phyloP scores from a whole-genome alignment of 1,140 invertebrate species.

The Danaus plexippus region DNA sequence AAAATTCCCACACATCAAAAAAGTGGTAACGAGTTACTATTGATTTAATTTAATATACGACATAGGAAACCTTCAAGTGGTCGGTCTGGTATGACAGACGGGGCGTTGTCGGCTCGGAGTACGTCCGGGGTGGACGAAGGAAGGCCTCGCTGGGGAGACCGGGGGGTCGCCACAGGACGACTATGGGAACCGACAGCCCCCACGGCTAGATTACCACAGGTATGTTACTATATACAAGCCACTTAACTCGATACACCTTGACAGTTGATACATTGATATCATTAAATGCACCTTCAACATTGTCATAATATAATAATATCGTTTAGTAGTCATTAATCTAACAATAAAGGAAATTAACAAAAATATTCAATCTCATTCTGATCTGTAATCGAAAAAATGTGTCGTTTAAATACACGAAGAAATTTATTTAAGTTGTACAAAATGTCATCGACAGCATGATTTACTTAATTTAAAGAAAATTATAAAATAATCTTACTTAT shows the following conservation, averaged over 20 bases:
- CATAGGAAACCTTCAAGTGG: slow-evolving; percentile 30
- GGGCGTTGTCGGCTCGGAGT: slow-evolving; percentile 49
- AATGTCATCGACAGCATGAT: no score
- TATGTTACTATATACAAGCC: slow-evolving; percentile 20
- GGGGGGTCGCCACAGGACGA: slow-evolving; percentile 74
- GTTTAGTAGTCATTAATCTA: no score
- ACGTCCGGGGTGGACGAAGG: slow-evolving; percentile 72
- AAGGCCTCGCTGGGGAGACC: slow-evolving; percentile 78
- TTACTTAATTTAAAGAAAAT: no score
- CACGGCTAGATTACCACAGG: slow-evolving; percentile 61
- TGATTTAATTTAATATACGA: slow-evolving; percentile 9
- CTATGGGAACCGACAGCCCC: slow-evolving; percentile 77
- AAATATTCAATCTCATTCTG: no score
- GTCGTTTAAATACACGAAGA: no score
- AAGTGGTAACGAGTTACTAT: slow-evolving; percentile 4
- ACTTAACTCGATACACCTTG: not conserved
- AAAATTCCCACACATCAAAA: not conserved
- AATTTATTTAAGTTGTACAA: no score
- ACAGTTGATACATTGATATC: no score
- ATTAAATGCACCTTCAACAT: no score
- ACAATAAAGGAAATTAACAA: no score
- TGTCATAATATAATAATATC: no score
- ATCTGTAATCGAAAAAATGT: no score
- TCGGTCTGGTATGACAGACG: slow-evolving; percentile 32
- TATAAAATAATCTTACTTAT: no score